Evolutionary conservation across 2,113 vertebrate species (phyloP).

Genomic region (Stercorarius parasiticus): DNA sequence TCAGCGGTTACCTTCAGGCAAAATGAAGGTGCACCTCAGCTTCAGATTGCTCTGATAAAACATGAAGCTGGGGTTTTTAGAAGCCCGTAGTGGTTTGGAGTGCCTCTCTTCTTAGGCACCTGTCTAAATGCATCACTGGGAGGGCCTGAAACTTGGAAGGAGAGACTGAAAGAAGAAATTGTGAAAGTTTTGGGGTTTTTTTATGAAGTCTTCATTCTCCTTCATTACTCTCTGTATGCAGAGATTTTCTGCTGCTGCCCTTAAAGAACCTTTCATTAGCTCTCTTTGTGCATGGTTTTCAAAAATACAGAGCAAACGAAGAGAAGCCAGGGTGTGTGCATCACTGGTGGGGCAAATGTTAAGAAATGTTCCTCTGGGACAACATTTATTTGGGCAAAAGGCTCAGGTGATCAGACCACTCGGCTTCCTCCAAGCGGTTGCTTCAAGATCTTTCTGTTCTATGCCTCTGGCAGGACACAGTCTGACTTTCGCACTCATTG

Average conservation of each 20-base stretch:
- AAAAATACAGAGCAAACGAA: neutral
- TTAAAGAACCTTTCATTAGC: neutral
- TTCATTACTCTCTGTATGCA: neutral
- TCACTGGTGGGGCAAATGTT: neutral
- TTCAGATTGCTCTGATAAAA: neutral
- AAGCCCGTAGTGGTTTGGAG: neutral
- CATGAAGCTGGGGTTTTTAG: neutral
- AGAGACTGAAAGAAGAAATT: neutral
- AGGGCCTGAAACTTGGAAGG: neutral
- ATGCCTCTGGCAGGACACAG: neutral
- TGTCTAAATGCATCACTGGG: neutral
- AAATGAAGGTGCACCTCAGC: neutral
- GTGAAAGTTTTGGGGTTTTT: neutral
- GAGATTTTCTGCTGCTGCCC: neutral
- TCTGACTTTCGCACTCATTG: neutral
- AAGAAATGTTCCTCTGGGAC: neutral
- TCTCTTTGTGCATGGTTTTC: neutral
- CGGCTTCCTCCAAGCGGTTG: neutral
- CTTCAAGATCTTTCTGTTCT: neutral
- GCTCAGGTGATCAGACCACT: neutral
- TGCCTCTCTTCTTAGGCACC: neutral
- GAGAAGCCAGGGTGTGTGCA: neutral
- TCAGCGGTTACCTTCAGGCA: neutral
- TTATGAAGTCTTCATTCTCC: neutral
- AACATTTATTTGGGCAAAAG: neutral